These are phyloP conservation scores for Aphidius gifuensis DNA, from an alignment of 1,140 invertebrate genomes.

Conservation along the genomic window DNA sequence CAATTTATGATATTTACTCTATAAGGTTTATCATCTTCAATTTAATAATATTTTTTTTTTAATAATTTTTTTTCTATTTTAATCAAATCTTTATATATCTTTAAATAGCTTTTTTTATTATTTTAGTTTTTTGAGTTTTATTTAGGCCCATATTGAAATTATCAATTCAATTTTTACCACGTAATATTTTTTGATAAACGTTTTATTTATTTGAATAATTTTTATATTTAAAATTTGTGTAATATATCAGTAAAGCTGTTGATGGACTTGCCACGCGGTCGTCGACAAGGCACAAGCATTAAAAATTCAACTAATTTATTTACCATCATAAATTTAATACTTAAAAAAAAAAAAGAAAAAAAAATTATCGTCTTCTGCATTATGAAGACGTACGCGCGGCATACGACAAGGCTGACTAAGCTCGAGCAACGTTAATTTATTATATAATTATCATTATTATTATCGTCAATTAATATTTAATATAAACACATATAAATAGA, in stretches of 20 bases:
- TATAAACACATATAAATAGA: too few relatives aligned
- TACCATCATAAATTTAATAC: slow-evolving; percentile 2
- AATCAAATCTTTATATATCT: too few relatives aligned
- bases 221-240: too few relatives aligned
- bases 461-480: too few relatives aligned
- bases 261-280: slow-evolving; percentile 6
- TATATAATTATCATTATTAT: slow-evolving; percentile 1
- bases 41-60: neutral
- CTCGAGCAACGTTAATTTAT: slow-evolving; percentile 8
- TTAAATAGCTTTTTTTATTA: neutral
- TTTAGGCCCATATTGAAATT: too few relatives aligned
- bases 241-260: too few relatives aligned
- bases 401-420: slow-evolving; percentile 9
- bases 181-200: too few relatives aligned
- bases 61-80: too few relatives aligned
- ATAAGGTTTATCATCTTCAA: neutral
- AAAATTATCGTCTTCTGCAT: neutral
- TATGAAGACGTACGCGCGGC: slow-evolving; percentile 2
- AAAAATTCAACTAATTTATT: too few relatives aligned
- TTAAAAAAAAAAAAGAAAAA: neutral
- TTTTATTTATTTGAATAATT: too few relatives aligned
- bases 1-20: slow-evolving; percentile 10
- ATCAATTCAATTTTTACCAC: too few relatives aligned
- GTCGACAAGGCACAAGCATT: slow-evolving; percentile 8
- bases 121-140: neutral